phyloP scores from a whole-genome alignment of 2,113 vertebrate genomes.

The Corydoras sp. region DNA sequence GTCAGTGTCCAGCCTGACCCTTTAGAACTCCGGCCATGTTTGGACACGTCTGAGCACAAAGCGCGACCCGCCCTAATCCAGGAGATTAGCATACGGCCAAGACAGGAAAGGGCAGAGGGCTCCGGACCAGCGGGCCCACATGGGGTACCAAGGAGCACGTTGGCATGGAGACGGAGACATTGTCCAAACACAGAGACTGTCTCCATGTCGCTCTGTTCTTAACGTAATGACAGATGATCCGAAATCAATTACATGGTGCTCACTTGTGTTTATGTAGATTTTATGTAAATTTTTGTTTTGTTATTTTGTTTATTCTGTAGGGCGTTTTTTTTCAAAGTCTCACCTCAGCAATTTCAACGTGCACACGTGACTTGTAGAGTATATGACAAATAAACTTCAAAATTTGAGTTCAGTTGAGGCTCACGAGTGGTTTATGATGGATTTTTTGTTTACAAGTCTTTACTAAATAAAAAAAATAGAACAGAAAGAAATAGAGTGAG shows the following conservation, averaged over 20 bases:
- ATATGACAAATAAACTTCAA: too few relatives aligned
- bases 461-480: too few relatives aligned
- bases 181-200: conserved; percentile 45
- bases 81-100: conserved; percentile 72
- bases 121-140: conserved; percentile 47
- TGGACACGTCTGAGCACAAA: conserved; percentile 74
- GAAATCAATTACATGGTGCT: too few relatives aligned
- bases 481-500: too few relatives aligned
- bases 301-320: too few relatives aligned
- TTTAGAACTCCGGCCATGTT: conserved; percentile 70
- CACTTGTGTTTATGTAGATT: too few relatives aligned
- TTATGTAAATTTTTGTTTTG: too few relatives aligned
- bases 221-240: too few relatives aligned
- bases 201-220: conserved; percentile 53
- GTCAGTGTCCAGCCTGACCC: conserved; percentile 67
- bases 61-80: conserved; percentile 53
- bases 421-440: conserved; percentile 55
- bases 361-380: too few relatives aligned
- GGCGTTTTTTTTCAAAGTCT: too few relatives aligned
- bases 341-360: too few relatives aligned
- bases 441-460: conserved; percentile 47
- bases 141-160: conserved; percentile 39
- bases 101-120: conserved; percentile 60
- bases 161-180: conserved; percentile 65
- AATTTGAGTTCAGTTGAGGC: conserved; percentile 54